Conservation (phyloP, 2,113 vertebrate genomes). For the Sula dactylatra region DNA sequence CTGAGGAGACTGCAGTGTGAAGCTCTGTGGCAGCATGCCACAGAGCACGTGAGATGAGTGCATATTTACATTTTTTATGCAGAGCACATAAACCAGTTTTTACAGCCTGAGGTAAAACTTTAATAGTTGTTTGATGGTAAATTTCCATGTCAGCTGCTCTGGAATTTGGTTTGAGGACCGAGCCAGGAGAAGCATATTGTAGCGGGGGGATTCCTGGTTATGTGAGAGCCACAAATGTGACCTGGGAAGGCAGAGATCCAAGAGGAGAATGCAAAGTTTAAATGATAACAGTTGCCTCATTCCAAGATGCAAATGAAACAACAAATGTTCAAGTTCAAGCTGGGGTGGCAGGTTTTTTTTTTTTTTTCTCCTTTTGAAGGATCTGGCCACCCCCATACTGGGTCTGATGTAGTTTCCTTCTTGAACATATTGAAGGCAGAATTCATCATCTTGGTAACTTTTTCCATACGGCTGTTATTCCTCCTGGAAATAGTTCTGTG, state of each 20-base stretch:
- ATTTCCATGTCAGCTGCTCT: constrained; percentile 67
- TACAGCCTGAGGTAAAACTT: constrained; percentile 47
- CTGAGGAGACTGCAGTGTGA: not conserved
- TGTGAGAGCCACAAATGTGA: constrained; percentile 67
- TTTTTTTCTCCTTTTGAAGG: not conserved
- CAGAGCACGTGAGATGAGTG: not conserved
- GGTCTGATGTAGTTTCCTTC: constrained; percentile 51
- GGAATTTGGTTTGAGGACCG: constrained; percentile 43
- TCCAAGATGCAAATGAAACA: constrained; percentile 66
- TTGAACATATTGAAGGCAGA: constrained; percentile 68
- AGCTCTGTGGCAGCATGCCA: not conserved
- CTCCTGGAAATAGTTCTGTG: constrained; percentile 57
- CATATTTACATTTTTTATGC: not conserved
- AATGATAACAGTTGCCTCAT: constrained; percentile 54
- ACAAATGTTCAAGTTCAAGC: constrained; percentile 67
- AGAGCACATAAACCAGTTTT: not conserved
- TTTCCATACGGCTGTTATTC: constrained; percentile 64
- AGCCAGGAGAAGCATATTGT: constrained; percentile 67
- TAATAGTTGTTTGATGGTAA: constrained; percentile 57
- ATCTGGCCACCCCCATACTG: constrained; percentile 63
- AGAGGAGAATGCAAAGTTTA: constrained; percentile 39
- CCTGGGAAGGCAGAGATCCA: constrained; percentile 55
- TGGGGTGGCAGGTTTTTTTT: constrained; percentile 44
- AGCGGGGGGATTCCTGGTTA: constrained; percentile 66
- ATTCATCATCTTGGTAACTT: constrained; percentile 63